Evolutionary conservation across 2,888 invertebrate species (phyloP).

Genomic region (Dryocosmus kuriphilus): DNA sequence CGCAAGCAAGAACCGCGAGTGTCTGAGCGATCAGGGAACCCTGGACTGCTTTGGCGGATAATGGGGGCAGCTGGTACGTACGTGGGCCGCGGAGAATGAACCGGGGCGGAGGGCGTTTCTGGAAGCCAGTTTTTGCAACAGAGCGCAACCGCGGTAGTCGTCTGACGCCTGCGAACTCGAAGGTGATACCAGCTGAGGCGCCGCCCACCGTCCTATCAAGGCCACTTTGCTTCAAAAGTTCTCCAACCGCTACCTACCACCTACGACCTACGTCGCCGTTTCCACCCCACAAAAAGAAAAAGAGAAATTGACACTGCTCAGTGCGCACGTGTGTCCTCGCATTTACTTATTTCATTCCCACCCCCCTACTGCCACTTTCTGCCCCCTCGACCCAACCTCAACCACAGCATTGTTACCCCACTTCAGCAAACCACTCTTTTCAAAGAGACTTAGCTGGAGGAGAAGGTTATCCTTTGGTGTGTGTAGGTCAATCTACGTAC

Average conservation of each 20-base stretch:
- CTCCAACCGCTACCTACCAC: conserved; percentile 63
- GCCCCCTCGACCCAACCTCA: not conserved
- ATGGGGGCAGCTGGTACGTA: conserved; percentile 43
- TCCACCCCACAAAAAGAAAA: conserved; percentile 51
- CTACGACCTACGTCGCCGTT: conserved; percentile 47
- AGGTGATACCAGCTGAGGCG: conserved; percentile 64
- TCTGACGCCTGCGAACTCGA: conserved; percentile 69
- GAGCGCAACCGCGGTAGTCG: conserved; percentile 66
- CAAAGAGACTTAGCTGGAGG: conserved; percentile 28
- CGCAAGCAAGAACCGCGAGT: conserved; percentile 5
- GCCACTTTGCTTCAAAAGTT: conserved; percentile 58
- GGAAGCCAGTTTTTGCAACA: conserved; percentile 48
- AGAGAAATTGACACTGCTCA: conserved; percentile 48
- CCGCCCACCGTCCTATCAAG: conserved; percentile 75
- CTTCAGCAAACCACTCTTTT: conserved; percentile 11
- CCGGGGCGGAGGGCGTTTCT: conserved; percentile 53
- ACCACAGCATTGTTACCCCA: not conserved
- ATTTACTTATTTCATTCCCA: conserved; percentile 52
- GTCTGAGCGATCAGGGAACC: conserved; percentile 39
- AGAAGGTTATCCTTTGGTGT: conserved; percentile 19
- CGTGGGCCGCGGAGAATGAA: conserved; percentile 41
- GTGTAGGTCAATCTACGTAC: not conserved
- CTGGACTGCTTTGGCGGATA: not conserved
- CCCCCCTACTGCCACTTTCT: conserved; percentile 21
- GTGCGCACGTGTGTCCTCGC: conserved; percentile 53